These are phyloP conservation scores for Erebia palarica DNA, from an alignment of 2,888 invertebrate species.

Conservation along the genomic window DNA sequence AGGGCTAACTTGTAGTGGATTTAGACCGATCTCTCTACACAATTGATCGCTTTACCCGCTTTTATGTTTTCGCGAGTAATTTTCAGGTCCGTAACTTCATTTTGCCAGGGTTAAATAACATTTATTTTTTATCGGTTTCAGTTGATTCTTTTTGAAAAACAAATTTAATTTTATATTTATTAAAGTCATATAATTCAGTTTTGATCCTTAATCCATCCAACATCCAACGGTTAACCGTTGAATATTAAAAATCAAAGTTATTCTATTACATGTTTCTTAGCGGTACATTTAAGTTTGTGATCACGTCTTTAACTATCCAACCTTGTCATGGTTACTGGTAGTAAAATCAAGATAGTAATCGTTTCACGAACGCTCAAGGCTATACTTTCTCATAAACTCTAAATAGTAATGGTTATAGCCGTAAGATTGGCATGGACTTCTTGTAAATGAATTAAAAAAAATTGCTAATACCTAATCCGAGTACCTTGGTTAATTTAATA, in stretches of 20 bases:
- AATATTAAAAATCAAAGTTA: not conserved
- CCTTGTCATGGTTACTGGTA: conserved; percentile 13
- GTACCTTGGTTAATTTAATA: too few relatives aligned
- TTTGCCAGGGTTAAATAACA: conserved; percentile 17
- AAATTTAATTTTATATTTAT: not conserved
- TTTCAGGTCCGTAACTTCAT: conserved; percentile 15
- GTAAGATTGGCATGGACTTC: not conserved
- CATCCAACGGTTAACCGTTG: too few relatives aligned
- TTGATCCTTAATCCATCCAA: conserved; percentile 14
- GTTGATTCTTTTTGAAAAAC: conserved; percentile 13
- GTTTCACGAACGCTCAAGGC: not conserved
- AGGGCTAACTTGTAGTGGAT: not conserved
- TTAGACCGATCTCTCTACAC: too few relatives aligned
- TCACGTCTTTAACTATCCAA: conserved; percentile 11
- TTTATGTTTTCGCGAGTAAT: conserved; percentile 21
- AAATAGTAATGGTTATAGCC: not conserved
- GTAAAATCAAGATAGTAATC: conserved; percentile 12
- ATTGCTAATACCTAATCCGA: too few relatives aligned
- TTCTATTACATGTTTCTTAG: not conserved
- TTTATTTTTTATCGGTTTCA: conserved; percentile 19
- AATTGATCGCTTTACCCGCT: not conserved
- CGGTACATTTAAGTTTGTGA: conserved; percentile 6
- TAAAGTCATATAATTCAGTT: not conserved
- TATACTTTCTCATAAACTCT: conserved; percentile 12
- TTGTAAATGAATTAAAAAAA: too few relatives aligned